A percentile compares a stretch with the other conserved stretches of the same genome.
Conservation (phyloP, 2,113 vertebrate species). For the Pao palembangensis region DNA sequence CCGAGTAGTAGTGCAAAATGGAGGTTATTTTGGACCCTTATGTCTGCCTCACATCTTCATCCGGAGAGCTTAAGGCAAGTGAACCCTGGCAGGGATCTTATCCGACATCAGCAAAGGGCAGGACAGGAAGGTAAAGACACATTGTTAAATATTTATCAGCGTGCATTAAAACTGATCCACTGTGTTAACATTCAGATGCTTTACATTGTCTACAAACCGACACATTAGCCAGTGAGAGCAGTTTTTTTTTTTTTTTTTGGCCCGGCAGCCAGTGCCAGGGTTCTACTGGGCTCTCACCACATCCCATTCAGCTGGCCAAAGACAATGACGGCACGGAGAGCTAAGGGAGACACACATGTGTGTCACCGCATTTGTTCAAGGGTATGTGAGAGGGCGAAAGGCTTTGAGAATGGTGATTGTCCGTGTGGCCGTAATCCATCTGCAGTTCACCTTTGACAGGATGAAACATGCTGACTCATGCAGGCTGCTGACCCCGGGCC, state of each 20-base stretch:
- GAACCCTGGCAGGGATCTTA: too few species aligned
- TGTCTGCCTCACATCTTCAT: not conserved
- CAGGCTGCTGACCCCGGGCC: constrained; percentile 8
- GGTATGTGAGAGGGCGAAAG: constrained; percentile 9
- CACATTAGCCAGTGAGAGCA: not conserved
- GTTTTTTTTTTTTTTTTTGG: not conserved
- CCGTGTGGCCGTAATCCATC: constrained; percentile 4
- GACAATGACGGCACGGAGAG: constrained; percentile 33
- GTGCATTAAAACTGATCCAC: not conserved
- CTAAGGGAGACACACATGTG: not conserved
- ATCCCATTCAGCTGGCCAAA: constrained; percentile 6
- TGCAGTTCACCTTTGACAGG: constrained; percentile 47
- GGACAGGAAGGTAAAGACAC: too few species aligned
- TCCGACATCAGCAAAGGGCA: too few species aligned
- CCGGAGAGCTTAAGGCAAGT: not conserved
- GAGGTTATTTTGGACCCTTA: constrained; percentile 6
- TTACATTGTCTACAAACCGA: not conserved
- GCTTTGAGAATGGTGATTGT: constrained; percentile 54
- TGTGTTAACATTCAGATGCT: too few species aligned
- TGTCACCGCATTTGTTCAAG: constrained; percentile 12
- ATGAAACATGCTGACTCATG: constrained; percentile 52
- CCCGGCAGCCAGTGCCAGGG: not conserved
- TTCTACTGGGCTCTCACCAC: constrained; percentile 23
- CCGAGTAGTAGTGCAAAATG: too few species aligned
- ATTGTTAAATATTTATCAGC: not conserved